These are phyloP conservation scores for Vulpes ferrilata DNA, from an alignment of 2,113 vertebrate genomes.

Conservation along the genomic window DNA sequence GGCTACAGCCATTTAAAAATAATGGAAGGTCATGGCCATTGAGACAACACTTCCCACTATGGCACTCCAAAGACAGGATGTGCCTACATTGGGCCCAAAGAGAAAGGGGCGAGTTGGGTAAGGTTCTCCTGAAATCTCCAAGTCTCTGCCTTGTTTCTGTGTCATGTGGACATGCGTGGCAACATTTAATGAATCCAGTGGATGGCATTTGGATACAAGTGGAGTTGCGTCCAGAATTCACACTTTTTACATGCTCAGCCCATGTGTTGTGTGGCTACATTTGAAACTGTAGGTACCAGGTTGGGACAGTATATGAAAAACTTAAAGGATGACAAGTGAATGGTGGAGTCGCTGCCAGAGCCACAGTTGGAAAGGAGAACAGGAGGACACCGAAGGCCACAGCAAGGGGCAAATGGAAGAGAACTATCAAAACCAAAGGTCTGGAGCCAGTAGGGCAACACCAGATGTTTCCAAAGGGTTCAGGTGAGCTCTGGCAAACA, in stretches of 20 bases:
- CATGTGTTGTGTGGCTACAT: background rate
- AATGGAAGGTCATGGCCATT: conserved; percentile 78
- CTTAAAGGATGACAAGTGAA: background rate
- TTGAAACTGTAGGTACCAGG: background rate
- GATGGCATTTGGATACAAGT: background rate
- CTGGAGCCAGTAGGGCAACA: background rate
- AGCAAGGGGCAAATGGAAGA: background rate
- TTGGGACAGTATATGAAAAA: background rate
- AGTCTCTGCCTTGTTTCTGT: background rate
- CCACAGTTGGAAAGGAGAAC: background rate
- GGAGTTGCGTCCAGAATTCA: background rate
- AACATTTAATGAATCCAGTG: background rate
- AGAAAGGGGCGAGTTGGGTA: background rate
- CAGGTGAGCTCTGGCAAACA: background rate
- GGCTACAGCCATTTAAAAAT: conserved; percentile 81
- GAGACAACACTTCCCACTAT: conserved; percentile 55
- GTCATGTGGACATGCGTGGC: background rate
- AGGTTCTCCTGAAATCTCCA: background rate
- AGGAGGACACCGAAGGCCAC: background rate
- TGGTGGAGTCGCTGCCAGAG: background rate
- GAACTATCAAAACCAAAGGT: background rate
- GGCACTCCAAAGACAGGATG: conserved; percentile 17
- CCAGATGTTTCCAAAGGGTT: background rate
- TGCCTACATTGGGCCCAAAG: background rate
- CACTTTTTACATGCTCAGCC: background rate